Percentiles rank a stretch among this genome's conserved stretches.
These are phyloP conservation scores for Apoda limacodes DNA, from an alignment of 2,888 invertebrate genomes.

Conservation along the genomic window DNA sequence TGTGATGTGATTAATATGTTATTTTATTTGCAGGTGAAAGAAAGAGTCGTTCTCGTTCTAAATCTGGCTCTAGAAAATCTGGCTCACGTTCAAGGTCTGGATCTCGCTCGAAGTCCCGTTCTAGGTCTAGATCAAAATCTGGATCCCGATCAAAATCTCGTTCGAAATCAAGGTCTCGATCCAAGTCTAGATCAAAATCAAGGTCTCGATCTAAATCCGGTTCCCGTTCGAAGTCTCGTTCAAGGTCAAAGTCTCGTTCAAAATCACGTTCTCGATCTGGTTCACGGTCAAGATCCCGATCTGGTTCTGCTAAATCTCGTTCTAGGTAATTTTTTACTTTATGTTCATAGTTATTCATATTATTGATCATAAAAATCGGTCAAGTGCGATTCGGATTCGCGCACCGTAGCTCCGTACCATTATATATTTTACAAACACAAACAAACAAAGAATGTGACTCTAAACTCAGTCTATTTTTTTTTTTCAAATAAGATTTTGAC, in stretches of 20 bases:
- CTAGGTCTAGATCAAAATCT: conserved; percentile 21
- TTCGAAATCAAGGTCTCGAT: conserved; percentile 20
- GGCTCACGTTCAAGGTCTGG: conserved; percentile 29
- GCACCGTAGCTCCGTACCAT: no score
- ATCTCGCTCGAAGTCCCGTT: conserved; percentile 25
- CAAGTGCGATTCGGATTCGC: no score
- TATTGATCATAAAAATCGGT: no score
- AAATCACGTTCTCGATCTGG: conserved; percentile 16
- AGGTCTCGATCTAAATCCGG: conserved; percentile 19
- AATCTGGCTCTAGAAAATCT: conserved; percentile 15
- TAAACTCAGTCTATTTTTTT: no score
- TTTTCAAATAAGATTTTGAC: no score
- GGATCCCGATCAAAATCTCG: conserved; percentile 20
- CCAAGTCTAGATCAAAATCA: conserved; percentile 18
- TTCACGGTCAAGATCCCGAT: conserved; percentile 31
- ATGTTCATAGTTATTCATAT: no score
- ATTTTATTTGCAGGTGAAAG: conserved; percentile 8
- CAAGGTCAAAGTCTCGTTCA: conserved; percentile 21
- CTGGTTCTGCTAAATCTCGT: conserved; percentile 32
- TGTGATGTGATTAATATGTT: no score
- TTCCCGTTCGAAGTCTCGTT: conserved; percentile 23
- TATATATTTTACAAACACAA: no score
- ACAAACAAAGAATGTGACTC: no score
- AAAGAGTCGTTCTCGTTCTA: background rate
- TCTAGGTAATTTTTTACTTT: conserved; percentile 29